phyloP scores from a whole-genome alignment of 2,888 invertebrate species.

The Cepaea hortensis region DNA sequence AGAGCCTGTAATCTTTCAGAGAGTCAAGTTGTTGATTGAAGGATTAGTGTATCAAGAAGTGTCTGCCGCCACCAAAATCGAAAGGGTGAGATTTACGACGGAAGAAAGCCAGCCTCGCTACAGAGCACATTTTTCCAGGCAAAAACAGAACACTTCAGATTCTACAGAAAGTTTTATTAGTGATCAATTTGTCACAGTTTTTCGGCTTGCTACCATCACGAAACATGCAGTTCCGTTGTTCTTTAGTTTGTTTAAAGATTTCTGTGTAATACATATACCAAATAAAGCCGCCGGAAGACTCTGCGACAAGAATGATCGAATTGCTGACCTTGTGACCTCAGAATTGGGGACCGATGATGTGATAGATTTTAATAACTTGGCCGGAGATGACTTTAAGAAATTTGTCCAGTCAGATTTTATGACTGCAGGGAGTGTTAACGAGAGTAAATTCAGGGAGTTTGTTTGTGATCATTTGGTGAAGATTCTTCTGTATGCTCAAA shows the following conservation, averaged over 20 bases:
- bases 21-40: conserved; percentile 34
- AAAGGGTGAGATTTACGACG: conserved; percentile 22
- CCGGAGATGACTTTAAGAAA: background rate
- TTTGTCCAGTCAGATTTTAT: background rate
- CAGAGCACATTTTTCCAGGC: background rate
- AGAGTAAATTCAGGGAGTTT: conserved; percentile 3
- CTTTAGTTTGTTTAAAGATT: conserved; percentile 57
- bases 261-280: conserved; percentile 36
- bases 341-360: background rate
- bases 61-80: conserved; percentile 36
- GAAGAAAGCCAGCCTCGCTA: background rate
- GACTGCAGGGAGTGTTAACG: background rate
- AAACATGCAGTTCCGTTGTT: conserved; percentile 51
- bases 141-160: conserved; percentile 49
- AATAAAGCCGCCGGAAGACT: conserved; percentile 12
- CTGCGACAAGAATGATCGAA: background rate
- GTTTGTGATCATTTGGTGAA: conserved; percentile 18
- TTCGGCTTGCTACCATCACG: conserved; percentile 53
- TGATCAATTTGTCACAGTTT: conserved; percentile 55
- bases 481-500: conserved; percentile 5
- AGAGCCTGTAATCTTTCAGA: conserved; percentile 29
- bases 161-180: conserved; percentile 55
- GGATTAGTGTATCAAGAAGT: conserved; percentile 39
- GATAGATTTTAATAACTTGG: background rate
- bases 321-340: background rate